These are phyloP conservation scores for Myathropa florea DNA, from an alignment of 2,888 invertebrate species.

Conservation along the genomic window DNA sequence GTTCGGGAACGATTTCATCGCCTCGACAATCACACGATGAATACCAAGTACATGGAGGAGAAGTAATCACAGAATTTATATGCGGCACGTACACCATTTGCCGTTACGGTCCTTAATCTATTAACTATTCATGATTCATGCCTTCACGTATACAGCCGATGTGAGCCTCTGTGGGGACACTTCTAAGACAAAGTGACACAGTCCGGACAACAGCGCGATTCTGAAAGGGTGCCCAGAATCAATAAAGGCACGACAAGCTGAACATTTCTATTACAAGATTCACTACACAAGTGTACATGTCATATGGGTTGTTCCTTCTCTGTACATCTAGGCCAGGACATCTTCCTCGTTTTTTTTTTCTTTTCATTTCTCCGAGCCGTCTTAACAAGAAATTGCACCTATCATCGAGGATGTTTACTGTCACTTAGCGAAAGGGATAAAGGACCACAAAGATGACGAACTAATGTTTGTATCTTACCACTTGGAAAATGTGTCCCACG, in stretches of 20 bases:
- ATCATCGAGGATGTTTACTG: neutral
- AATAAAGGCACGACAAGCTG: constrained; percentile 13
- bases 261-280: constrained; percentile 5
- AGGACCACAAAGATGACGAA: neutral
- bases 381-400: neutral
- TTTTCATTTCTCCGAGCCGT: neutral
- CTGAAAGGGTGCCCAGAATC: constrained; percentile 24
- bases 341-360: neutral
- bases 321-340: neutral
- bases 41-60: constrained; percentile 41
- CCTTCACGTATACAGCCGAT: neutral
- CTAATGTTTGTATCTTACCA: constrained; percentile 21
- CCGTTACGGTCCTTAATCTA: constrained; percentile 36
- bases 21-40: constrained; percentile 38
- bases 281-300: neutral
- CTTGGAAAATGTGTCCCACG: constrained; percentile 5
- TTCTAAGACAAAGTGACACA: constrained; percentile 19
- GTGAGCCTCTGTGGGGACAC: constrained; percentile 17
- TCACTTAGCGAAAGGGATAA: neutral
- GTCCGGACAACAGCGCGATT: constrained; percentile 31
- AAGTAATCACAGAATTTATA: constrained; percentile 32
- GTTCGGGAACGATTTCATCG: constrained; percentile 17
- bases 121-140: constrained; percentile 43
- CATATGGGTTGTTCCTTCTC: neutral
- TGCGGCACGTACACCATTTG: constrained; percentile 32